These are phyloP conservation scores for Nannoperca australis DNA, from an alignment of 2,797 vertebrate species.

Conservation along the genomic window DNA sequence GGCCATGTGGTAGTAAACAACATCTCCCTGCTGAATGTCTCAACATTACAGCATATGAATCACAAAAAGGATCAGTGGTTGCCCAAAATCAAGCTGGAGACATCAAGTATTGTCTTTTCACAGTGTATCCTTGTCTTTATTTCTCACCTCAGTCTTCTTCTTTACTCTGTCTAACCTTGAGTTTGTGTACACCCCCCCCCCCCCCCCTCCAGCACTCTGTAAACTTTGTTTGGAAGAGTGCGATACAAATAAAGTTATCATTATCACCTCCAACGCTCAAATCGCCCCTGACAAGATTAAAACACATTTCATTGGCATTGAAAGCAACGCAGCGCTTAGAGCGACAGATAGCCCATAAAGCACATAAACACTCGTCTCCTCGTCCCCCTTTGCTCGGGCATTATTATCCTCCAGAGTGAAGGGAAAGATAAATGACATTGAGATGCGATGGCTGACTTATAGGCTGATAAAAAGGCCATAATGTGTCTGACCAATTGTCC, in stretches of 20 bases:
- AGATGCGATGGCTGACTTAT: constrained; percentile 55
- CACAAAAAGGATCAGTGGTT: not conserved
- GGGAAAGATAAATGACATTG: constrained; percentile 61
- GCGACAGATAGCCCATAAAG: constrained; percentile 57
- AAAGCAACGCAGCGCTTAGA: constrained; percentile 42
- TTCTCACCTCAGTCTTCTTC: constrained; percentile 3
- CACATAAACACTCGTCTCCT: constrained; percentile 44
- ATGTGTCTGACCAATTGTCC: constrained; percentile 63
- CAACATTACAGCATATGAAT: constrained; percentile 27
- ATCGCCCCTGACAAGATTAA: constrained; percentile 60
- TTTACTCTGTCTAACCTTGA: constrained; percentile 53
- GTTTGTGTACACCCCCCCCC: not conserved
- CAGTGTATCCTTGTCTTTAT: constrained; percentile 20
- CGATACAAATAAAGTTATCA: constrained; percentile 57
- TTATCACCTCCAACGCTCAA: constrained; percentile 47
- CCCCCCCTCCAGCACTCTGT: constrained; percentile 16
- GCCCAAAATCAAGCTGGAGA: constrained; percentile 10
- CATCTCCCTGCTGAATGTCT: constrained; percentile 41
- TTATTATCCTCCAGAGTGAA: constrained; percentile 56
- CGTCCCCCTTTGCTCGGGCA: constrained; percentile 32
- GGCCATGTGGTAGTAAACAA: constrained; percentile 41
- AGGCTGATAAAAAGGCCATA: constrained; percentile 68
- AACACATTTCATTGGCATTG: constrained; percentile 57
- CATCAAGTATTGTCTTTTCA: constrained; percentile 5
- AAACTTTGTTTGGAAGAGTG: constrained; percentile 50